Percentiles rank a stretch among this genome's conserved stretches.
phyloP scores from a whole-genome alignment of 2,888 invertebrate genomes.

The Idaea aversata region DNA sequence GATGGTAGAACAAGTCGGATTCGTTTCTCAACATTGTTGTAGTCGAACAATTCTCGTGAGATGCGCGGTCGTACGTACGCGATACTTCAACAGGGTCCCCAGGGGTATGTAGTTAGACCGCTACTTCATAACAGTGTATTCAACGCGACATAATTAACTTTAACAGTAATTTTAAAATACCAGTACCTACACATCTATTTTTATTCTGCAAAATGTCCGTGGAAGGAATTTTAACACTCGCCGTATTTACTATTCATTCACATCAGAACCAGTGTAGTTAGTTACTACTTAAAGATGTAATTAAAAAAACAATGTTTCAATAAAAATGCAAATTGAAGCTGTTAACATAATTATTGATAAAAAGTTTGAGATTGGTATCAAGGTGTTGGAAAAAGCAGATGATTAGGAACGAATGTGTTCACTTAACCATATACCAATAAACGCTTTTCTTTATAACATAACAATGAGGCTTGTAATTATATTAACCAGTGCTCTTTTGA shows the following conservation, averaged over 20 bases:
- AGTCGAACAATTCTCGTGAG: slow-evolving; percentile 47
- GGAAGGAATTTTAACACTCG: slow-evolving; percentile 55
- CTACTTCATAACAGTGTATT: slow-evolving; percentile 33
- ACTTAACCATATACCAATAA: slow-evolving; percentile 37
- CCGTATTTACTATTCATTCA: slow-evolving; percentile 40
- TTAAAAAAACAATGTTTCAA: slow-evolving; percentile 45
- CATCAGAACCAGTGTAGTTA: slow-evolving; percentile 36
- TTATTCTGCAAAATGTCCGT: slow-evolving; percentile 48
- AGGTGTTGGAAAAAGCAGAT: slow-evolving; percentile 31
- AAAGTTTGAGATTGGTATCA: slow-evolving; percentile 37
- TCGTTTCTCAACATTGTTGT: slow-evolving; percentile 73
- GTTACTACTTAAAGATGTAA: slow-evolving; percentile 44
- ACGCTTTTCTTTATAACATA: slow-evolving; percentile 42
- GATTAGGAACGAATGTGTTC: slow-evolving; percentile 32
- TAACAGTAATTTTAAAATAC: slow-evolving; percentile 33
- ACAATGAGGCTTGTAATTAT: slow-evolving; percentile 62
- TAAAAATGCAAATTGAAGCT: slow-evolving; percentile 54
- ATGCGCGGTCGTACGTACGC: slow-evolving; percentile 35
- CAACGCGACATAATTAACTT: slow-evolving; percentile 57
- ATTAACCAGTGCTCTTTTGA: slow-evolving; percentile 47
- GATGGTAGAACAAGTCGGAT: slow-evolving; percentile 36
- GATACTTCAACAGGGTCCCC: slow-evolving; percentile 22
- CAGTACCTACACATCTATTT: slow-evolving; percentile 30
- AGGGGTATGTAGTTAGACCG: slow-evolving; percentile 31
- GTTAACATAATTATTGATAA: slow-evolving; percentile 35